Base-by-base conservation (phyloP, 2,113 vertebrate species). In the Stigmatopora argus region DNA sequence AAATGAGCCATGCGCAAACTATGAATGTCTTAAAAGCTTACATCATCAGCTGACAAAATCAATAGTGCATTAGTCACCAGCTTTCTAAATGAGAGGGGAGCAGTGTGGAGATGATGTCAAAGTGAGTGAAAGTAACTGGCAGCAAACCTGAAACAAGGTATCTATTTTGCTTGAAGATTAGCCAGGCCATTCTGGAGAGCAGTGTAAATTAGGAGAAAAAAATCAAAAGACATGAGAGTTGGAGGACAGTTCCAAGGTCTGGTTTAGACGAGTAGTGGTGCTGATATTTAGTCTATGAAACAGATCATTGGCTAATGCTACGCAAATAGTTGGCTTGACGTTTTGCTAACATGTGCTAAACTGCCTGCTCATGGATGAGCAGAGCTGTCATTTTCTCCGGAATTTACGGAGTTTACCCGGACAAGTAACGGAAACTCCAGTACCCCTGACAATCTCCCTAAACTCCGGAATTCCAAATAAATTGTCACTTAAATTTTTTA, bases 61-160 rank as follows among this genome's bases (percentile, higher is more conserved):
- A 73, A 78, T 76, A 67, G 57, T 31, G 67, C 56, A 66, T 52
- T 49, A 66, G 64, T 17, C 47, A 21, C 45, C 48, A 19, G 44
- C 61, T 18, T 73, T 66, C 71, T 51, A 26, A 41, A 47, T n/a
- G 5, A 38, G 26, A 67, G 53, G 15, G 31, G 44, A 11, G 38
- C 64, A 38, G 7, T 46, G 34, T 38, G 46, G 45, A 71, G 34
- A 67, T 13, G 21, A 9, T 14, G 45, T 8, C 51, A 41, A 38
- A 57, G 48, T 62, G n/a, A 44, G 46, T 44, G 12, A 48, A 49
- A 49, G 14, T 34, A 48, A 63, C 61, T 13, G 6, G 26, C n/a
- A 10, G 44, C 14, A 72, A 49, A 1, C 62, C 15, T 21, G 0
- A 63, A 13, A 47, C 2, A 48, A 34, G 47, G 23, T 35, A 59